Conservation (phyloP, 2,113 vertebrate species). For the Platysternon megacephalum region DNA sequence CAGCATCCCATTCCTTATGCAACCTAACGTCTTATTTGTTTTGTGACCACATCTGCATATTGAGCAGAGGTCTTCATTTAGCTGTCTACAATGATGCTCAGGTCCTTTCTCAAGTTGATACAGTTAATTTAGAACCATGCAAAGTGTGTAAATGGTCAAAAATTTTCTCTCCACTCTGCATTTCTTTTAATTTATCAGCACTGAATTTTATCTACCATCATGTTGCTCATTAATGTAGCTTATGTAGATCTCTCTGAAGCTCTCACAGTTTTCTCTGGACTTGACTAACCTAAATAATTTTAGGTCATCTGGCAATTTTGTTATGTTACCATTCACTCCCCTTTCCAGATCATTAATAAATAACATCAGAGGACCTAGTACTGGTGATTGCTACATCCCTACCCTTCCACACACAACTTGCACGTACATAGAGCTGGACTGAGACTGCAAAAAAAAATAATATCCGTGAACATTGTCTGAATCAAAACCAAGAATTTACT, state of each 20-base stretch:
- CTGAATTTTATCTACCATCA: neutral
- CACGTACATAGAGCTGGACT: accelerated
- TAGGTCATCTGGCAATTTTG: neutral
- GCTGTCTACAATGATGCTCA: neutral
- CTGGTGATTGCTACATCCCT: accelerated
- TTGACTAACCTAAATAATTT: neutral
- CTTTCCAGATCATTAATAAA: neutral
- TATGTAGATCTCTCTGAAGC: neutral
- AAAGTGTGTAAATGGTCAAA: neutral
- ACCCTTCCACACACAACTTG: neutral
- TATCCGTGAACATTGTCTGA: neutral
- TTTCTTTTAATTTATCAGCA: neutral
- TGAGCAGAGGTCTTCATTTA: neutral
- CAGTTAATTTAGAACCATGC: neutral
- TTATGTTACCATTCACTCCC: neutral
- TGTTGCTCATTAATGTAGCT: neutral
- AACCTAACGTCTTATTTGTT: neutral
- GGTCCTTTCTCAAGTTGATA: neutral
- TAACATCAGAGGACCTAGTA: neutral
- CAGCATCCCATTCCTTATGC: neutral
- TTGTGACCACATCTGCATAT: neutral
- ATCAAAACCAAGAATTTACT: neutral
- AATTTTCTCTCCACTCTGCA: neutral
- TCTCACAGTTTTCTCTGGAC: neutral
- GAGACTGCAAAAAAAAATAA: neutral